Evolutionary conservation across 2,797 vertebrate species (phyloP).

Genomic region (Saguinus oedipus): DNA sequence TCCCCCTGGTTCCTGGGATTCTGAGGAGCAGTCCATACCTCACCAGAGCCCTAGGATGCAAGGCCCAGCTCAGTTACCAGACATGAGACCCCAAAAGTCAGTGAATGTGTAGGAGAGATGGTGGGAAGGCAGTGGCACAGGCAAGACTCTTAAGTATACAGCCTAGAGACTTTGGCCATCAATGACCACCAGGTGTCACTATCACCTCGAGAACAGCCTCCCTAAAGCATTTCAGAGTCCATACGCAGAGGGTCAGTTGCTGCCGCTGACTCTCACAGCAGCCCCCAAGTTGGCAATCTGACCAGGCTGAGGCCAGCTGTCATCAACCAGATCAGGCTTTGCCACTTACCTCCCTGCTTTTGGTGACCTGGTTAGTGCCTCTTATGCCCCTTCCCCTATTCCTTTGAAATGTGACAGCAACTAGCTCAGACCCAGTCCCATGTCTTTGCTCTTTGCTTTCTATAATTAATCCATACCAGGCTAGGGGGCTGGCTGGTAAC

Average conservation of each 20-base stretch:
- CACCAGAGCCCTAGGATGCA: background rate
- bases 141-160: background rate
- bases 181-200: constrained; percentile 80
- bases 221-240: background rate
- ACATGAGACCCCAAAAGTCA: background rate
- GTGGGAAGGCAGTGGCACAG: background rate
- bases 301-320: background rate
- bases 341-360: background rate
- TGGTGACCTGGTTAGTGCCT: background rate
- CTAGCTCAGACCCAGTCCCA: background rate
- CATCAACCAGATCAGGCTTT: background rate
- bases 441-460: background rate
- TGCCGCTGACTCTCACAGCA: background rate
- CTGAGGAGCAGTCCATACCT: background rate
- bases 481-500: background rate
- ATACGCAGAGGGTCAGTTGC: background rate
- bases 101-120: background rate
- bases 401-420: background rate
- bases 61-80: background rate
- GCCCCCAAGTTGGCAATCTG: background rate
- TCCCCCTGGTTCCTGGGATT: background rate
- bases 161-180: background rate
- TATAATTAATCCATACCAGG: background rate
- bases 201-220: constrained; percentile 57
- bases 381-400: background rate